phyloP scores from a whole-genome alignment of 1,140 invertebrate genomes.

The Macrobrachium rosenbergii region DNA sequence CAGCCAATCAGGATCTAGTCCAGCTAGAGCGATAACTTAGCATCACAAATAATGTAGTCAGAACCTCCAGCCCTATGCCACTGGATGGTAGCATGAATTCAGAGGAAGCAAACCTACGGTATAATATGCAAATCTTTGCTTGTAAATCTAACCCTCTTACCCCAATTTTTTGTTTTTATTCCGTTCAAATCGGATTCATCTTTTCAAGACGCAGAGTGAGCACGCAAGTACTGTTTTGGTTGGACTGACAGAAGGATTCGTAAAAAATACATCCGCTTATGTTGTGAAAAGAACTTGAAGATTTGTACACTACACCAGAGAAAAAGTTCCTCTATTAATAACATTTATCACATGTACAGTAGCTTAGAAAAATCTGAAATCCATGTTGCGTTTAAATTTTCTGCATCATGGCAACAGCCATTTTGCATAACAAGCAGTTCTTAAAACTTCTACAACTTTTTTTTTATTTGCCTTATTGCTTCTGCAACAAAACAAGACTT shows the following conservation, averaged over 20 bases:
- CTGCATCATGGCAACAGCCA: slow-evolving; percentile 29
- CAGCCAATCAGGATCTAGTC: slow-evolving; percentile 1
- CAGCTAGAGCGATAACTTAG: slow-evolving; percentile 7
- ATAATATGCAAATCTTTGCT: slow-evolving; percentile 15
- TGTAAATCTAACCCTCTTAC: slow-evolving; percentile 1
- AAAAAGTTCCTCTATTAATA: slow-evolving; percentile 28
- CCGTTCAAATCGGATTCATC: not conserved
- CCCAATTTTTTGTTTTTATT: not conserved
- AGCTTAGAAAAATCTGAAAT: slow-evolving; percentile 48
- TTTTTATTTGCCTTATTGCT: slow-evolving; percentile 54
- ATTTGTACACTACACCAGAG: slow-evolving; percentile 30
- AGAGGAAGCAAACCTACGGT: slow-evolving; percentile 29
- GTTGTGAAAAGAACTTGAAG: not conserved
- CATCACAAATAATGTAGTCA: slow-evolving; percentile 4
- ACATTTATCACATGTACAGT: slow-evolving; percentile 51
- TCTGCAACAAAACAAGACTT: slow-evolving; percentile 57
- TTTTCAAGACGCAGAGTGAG: not conserved
- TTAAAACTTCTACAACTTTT: slow-evolving; percentile 19
- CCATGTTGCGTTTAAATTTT: slow-evolving; percentile 41
- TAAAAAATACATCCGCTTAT: not conserved
- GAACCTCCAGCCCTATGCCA: slow-evolving; percentile 18
- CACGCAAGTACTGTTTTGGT: not conserved
- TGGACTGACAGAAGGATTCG: not conserved
- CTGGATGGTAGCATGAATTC: slow-evolving; percentile 34
- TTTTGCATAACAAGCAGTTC: slow-evolving; percentile 48